These are phyloP conservation scores for Platycercus adscitus DNA, from an alignment of 2,113 vertebrate species.

Conservation along the genomic window DNA sequence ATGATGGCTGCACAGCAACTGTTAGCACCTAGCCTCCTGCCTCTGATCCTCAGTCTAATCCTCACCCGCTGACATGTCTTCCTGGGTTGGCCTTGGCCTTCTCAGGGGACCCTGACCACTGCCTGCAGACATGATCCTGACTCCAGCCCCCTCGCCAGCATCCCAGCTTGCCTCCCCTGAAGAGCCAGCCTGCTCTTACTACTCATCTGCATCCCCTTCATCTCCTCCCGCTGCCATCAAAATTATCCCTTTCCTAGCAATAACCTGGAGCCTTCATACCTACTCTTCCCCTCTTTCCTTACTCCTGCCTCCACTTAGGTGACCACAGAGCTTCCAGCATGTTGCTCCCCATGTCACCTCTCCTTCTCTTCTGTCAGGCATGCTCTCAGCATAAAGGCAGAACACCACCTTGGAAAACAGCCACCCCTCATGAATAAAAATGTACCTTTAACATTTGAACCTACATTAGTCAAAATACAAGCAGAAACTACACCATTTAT, in stretches of 20 bases:
- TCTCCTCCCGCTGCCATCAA: neutral
- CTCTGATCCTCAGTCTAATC: neutral
- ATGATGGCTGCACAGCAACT: rapidly evolving
- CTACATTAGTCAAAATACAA: neutral
- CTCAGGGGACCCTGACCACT: neutral
- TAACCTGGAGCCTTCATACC: rapidly evolving
- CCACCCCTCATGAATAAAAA: neutral
- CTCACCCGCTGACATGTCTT: rapidly evolving
- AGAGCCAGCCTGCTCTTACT: neutral
- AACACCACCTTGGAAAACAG: neutral
- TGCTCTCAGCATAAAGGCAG: neutral
- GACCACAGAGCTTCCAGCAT: neutral
- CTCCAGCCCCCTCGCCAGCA: rapidly evolving
- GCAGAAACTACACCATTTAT: neutral
- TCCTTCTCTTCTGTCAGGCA: neutral
- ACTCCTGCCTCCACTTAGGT: neutral
- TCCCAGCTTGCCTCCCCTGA: neutral
- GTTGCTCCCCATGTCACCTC: neutral
- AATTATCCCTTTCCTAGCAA: neutral
- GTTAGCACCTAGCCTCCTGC: rapidly evolving
- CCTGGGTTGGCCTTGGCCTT: neutral
- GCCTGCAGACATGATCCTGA: neutral
- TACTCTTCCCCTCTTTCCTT: neutral
- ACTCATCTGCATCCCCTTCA: neutral
- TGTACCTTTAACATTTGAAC: neutral